Evolutionary conservation across 2,113 vertebrate genomes (phyloP).

Genomic region (Prochilodus magdalenae): DNA sequence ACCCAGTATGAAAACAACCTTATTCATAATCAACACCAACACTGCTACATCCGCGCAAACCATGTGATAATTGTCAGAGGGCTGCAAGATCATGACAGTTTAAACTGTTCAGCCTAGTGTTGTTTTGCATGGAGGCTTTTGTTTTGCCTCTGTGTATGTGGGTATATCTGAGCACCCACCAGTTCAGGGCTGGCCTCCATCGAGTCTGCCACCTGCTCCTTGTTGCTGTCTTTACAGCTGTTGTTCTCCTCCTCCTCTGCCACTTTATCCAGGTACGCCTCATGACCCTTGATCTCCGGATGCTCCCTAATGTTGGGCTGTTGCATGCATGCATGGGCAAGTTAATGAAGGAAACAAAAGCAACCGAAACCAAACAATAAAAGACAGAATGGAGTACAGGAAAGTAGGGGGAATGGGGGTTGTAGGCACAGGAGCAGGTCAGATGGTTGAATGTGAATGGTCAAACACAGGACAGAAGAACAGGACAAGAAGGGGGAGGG

Average conservation of each 20-base stretch:
- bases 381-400: slow-evolving; percentile 66
- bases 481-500: slow-evolving; percentile 38
- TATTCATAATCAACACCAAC: too few species aligned
- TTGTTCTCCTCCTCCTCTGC: slow-evolving; percentile 70
- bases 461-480: slow-evolving; percentile 23
- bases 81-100: background rate
- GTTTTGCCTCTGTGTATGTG: background rate
- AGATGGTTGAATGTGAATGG: slow-evolving; percentile 26
- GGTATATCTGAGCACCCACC: slow-evolving; percentile 69
- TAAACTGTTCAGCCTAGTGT: background rate
- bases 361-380: slow-evolving; percentile 62
- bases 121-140: background rate
- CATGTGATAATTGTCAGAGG: background rate
- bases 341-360: slow-evolving; percentile 88
- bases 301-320: slow-evolving; percentile 93
- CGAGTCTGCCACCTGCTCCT: slow-evolving; percentile 76
- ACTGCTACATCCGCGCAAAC: background rate
- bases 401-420: slow-evolving; percentile 51
- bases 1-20: too few species aligned
- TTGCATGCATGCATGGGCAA: slow-evolving; percentile 90
- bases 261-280: slow-evolving; percentile 69
- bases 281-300: slow-evolving; percentile 75
- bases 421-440: slow-evolving; percentile 29
- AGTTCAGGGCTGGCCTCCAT: slow-evolving; percentile 79
- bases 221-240: slow-evolving; percentile 72